Evolutionary conservation across 2,888 invertebrate species (phyloP), one percentile per base, ranked within the genome.

Genomic region (Agrochola macilenta): DNA sequence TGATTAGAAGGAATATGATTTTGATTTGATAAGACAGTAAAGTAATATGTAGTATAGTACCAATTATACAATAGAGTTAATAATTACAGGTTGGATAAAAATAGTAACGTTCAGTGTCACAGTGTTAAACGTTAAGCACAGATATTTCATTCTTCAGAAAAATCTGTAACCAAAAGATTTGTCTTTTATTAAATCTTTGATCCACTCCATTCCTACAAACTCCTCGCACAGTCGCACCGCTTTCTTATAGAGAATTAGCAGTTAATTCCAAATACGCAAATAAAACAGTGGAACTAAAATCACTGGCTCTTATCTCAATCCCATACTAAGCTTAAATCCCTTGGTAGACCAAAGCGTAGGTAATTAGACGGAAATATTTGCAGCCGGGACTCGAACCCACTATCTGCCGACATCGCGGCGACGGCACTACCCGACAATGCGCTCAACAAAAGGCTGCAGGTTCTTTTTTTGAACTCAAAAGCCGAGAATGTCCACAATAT

Each of bases 391-490:
- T 93, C 91, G 92, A 93, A 93, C 91, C 85, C 72, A 87, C 92
- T 94, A 95, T 95, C 95, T 86, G 88, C 89, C 93, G 94, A 83
- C 95, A 95, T 95, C 95, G 90, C 88, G 94, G 93, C 94, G 95
- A 88, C 77, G 85, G 81, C 77, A 78, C 85, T 89, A 88, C 89
- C 89, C 89, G 74, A 92, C 93, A 91, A 92, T 93, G 92, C 91
- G 84, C 82, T 87, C 84, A 92, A 94, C 92, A 93, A 95, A 94
- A 91, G 89, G 79, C 83, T 80, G 78, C 73, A 69, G 77, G 84
- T 85, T 86, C 23, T 89, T 89, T 91, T 90, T 91, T 90, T 88
- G 75, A 78, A 76, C 74, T 87, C 79, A 89, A 89, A 90, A 86
- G 85, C 83, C 71, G 79, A 85, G 90, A 92, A 90, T 90, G 90